Conservation (phyloP, 2,113 vertebrate genomes). For the Muntiacus muntjak region DNA sequence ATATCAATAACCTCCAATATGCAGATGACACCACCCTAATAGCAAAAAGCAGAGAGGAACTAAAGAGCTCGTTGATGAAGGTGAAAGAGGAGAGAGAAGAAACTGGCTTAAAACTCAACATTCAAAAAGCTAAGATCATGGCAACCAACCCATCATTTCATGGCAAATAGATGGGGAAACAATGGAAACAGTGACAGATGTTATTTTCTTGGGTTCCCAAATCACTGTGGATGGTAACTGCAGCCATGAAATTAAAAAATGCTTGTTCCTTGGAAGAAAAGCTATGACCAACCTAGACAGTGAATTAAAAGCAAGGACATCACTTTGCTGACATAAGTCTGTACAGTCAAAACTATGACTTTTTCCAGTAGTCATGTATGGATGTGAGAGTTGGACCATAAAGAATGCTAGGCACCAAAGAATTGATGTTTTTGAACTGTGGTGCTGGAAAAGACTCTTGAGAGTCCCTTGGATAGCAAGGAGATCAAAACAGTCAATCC, state of each 20-base stretch:
- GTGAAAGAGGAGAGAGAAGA: background rate
- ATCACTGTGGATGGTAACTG: background rate
- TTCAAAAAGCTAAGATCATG: background rate
- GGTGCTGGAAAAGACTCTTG: background rate
- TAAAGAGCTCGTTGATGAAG: background rate
- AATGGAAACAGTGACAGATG: background rate
- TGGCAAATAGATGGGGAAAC: background rate
- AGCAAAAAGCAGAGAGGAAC: rapidly evolving
- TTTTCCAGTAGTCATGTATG: background rate
- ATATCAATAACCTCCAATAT: background rate
- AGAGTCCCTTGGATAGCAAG: background rate
- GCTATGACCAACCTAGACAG: background rate
- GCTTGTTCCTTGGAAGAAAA: background rate
- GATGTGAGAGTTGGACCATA: background rate
- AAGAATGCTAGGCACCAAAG: background rate
- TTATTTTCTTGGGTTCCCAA: background rate
- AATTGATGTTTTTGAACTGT: background rate
- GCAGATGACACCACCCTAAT: background rate
- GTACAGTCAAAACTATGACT: background rate
- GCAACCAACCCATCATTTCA: background rate
- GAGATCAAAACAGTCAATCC: background rate
- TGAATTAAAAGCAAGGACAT: background rate
- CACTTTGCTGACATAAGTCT: background rate
- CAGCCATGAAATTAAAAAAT: background rate
- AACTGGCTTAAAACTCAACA: background rate